phyloP scores from a whole-genome alignment of 2,888 invertebrate species.

The Teleiodes luculella region DNA sequence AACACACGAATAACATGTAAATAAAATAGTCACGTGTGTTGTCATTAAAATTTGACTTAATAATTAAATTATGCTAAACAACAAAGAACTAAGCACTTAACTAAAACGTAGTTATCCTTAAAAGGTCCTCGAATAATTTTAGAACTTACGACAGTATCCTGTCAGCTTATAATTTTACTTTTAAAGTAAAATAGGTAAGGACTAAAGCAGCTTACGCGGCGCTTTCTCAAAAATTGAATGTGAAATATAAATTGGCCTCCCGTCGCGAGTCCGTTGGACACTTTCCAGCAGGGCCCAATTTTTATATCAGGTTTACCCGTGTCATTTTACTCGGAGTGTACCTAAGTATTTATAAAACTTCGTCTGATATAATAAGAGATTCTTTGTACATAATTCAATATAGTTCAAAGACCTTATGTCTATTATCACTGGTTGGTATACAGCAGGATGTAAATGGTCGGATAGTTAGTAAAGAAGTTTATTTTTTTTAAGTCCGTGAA shows the following conservation, averaged over 20 bases:
- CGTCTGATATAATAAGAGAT: no score
- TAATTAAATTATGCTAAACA: no score
- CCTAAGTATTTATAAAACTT: not conserved
- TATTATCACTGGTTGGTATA: no score
- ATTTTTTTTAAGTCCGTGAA: no score
- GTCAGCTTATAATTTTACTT: not conserved
- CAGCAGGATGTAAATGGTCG: no score
- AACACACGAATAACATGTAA: no score
- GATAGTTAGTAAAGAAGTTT: no score
- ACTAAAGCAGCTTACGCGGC: constrained; percentile 37
- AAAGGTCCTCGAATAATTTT: not conserved
- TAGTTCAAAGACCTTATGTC: no score
- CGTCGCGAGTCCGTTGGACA: constrained; percentile 41
- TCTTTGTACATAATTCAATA: no score
- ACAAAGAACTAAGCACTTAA: no score
- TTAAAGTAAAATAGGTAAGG: not conserved
- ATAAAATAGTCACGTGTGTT: no score
- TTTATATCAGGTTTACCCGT: constrained; percentile 41
- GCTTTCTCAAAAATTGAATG: constrained; percentile 48
- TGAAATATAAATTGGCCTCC: constrained; percentile 43
- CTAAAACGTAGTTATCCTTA: not conserved
- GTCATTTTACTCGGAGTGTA: constrained; percentile 13
- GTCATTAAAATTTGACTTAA: not conserved
- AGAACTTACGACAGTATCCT: not conserved
- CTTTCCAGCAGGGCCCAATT: constrained; percentile 47